Evolutionary conservation across 2,888 invertebrate species (phyloP).

Genomic region (Drosophila mettleri): DNA sequence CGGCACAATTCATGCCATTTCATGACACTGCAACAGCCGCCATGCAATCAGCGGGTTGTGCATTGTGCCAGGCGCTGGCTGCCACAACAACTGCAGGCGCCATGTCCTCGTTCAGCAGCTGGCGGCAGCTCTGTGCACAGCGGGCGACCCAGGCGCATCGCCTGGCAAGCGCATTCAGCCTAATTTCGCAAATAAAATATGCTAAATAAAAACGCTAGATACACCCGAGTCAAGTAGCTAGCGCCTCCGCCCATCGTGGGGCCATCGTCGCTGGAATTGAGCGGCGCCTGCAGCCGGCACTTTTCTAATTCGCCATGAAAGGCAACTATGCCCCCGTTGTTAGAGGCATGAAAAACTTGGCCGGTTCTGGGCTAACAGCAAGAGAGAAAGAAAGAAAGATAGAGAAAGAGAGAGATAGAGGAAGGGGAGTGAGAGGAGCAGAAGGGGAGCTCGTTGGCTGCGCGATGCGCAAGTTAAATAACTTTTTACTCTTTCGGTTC

Average conservation of each 20-base stretch:
- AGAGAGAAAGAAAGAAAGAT: not conserved
- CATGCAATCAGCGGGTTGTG: slow-evolving; percentile 49
- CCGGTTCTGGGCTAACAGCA: not conserved
- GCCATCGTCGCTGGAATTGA: slow-evolving; percentile 52
- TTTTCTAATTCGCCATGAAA: slow-evolving; percentile 69
- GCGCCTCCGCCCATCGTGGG: not conserved
- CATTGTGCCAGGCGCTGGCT: slow-evolving; percentile 56
- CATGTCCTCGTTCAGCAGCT: slow-evolving; percentile 20
- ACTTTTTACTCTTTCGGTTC: not conserved
- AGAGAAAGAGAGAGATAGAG: no score
- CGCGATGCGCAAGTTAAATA: slow-evolving; percentile 40
- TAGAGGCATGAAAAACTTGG: slow-evolving; percentile 19
- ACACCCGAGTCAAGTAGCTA: slow-evolving; percentile 35
- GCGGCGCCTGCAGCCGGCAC: slow-evolving; percentile 73
- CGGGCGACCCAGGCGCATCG: slow-evolving; percentile 27
- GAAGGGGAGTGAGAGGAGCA: no score
- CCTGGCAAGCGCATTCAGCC: slow-evolving; percentile 47
- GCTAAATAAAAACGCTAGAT: slow-evolving; percentile 61
- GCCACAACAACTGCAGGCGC: slow-evolving; percentile 52
- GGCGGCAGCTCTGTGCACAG: slow-evolving; percentile 17
- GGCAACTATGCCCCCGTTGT: slow-evolving; percentile 38
- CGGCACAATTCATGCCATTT: slow-evolving; percentile 61
- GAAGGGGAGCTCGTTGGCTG: slow-evolving; percentile 8
- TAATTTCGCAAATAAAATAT: slow-evolving; percentile 74
- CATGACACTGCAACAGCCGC: slow-evolving; percentile 27